Conservation (phyloP, 2,113 vertebrate genomes). For the Ibidorhyncha struthersii region DNA sequence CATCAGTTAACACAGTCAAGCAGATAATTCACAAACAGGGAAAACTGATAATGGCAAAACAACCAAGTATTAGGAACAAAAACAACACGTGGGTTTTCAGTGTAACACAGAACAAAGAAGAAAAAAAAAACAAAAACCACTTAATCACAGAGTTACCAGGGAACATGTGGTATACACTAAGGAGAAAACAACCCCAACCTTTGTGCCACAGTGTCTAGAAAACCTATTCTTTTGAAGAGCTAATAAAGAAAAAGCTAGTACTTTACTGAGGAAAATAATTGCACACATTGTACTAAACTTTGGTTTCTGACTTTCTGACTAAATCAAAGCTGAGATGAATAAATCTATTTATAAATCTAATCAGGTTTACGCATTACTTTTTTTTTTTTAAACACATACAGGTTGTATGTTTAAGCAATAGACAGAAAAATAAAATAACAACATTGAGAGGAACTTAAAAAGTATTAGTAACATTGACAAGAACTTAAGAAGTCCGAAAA, state of each 20-base stretch:
- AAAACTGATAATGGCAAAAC: background rate
- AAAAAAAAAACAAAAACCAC: background rate
- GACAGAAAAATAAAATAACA: background rate
- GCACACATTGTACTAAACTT: background rate
- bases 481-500: background rate
- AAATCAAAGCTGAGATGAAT: background rate
- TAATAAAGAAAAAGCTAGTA: background rate
- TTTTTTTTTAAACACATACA: background rate
- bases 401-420: background rate
- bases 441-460: background rate
- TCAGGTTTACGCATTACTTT: background rate
- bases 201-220: background rate
- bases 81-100: background rate
- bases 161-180: background rate
- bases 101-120: background rate
- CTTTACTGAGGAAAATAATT: background rate
- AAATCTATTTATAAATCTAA: background rate
- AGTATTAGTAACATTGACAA: background rate
- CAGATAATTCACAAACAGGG: background rate
- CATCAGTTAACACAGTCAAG: background rate
- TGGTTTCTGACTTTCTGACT: background rate
- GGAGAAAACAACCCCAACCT: background rate
- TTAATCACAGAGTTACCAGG: background rate
- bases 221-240: background rate
- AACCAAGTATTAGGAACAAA: background rate